Percentiles rank a stretch among this genome's conserved stretches.
These are phyloP conservation scores for Pelvicachromis taeniatus DNA, from an alignment of 2,113 vertebrate genomes.

Conservation along the genomic window DNA sequence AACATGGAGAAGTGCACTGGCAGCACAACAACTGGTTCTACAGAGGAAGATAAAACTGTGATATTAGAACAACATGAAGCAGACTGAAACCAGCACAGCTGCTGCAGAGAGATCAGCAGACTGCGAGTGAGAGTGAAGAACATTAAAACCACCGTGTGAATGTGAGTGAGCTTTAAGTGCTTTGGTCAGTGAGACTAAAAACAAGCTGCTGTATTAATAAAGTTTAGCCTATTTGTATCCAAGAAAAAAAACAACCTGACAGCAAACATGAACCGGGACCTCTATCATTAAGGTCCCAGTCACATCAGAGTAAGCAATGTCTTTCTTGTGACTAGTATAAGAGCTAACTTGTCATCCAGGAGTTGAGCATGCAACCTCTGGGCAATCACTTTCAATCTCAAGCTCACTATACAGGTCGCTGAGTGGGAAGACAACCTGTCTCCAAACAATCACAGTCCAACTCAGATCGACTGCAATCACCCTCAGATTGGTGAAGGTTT, in stretches of 20 bases:
- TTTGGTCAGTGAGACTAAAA: background rate
- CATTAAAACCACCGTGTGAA: background rate
- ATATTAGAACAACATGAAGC: background rate
- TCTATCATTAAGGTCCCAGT: background rate
- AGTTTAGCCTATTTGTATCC: background rate
- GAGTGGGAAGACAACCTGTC: background rate
- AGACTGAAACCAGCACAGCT: background rate
- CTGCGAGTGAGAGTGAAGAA: background rate
- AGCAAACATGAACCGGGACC: background rate
- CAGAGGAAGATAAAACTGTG: background rate
- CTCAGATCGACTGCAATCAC: background rate
- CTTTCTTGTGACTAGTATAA: background rate
- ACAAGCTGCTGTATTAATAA: background rate
- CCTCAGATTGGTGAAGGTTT: background rate
- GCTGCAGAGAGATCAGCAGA: background rate
- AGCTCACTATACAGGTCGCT: background rate
- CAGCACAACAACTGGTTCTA: background rate
- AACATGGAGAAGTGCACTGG: background rate
- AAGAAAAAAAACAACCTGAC: background rate
- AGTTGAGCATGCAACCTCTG: background rate
- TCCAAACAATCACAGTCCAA: background rate
- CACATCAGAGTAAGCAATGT: background rate
- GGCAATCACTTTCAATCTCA: background rate
- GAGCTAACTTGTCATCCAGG: background rate
- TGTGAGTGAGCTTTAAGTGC: background rate